These are phyloP conservation scores for Tubiluchus corallicola DNA, from an alignment of 2,888 invertebrate genomes.

Conservation along the genomic window DNA sequence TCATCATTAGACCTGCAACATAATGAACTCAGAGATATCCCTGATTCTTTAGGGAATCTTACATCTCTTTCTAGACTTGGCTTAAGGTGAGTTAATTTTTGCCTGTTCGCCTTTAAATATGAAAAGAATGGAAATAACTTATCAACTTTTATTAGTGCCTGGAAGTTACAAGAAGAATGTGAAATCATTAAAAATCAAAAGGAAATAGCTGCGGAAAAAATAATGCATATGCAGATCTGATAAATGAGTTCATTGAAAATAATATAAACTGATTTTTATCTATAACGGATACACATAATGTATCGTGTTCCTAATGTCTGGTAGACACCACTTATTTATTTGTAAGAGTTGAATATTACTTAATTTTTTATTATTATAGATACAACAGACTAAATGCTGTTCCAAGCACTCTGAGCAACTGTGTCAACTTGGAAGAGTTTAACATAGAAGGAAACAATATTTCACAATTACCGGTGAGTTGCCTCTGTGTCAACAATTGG, in stretches of 20 bases:
- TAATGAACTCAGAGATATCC: constrained; percentile 90
- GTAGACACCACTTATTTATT: no score
- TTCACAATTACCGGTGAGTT: constrained; percentile 54
- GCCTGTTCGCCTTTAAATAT: constrained; percentile 4
- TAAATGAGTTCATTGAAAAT: no score
- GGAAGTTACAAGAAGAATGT: background rate
- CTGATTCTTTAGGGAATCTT: constrained; percentile 82
- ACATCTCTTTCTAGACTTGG: constrained; percentile 69
- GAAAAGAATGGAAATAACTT: background rate
- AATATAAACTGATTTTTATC: no score
- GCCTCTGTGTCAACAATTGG: background rate
- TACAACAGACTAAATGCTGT: constrained; percentile 81
- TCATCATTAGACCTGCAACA: constrained; percentile 93
- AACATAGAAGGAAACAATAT: constrained; percentile 98
- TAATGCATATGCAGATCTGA: no score
- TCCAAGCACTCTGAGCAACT: constrained; percentile 73
- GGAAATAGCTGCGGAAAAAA: no score
- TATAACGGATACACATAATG: no score
- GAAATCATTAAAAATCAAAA: no score
- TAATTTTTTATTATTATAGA: no score
- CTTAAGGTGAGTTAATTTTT: constrained; percentile 35
- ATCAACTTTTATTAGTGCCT: no score
- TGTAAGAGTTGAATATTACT: no score
- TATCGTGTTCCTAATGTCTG: no score
- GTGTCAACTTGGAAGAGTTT: constrained; percentile 91